phyloP scores from a whole-genome alignment of 2,888 invertebrate species.

The Drosophila birchii region DNA sequence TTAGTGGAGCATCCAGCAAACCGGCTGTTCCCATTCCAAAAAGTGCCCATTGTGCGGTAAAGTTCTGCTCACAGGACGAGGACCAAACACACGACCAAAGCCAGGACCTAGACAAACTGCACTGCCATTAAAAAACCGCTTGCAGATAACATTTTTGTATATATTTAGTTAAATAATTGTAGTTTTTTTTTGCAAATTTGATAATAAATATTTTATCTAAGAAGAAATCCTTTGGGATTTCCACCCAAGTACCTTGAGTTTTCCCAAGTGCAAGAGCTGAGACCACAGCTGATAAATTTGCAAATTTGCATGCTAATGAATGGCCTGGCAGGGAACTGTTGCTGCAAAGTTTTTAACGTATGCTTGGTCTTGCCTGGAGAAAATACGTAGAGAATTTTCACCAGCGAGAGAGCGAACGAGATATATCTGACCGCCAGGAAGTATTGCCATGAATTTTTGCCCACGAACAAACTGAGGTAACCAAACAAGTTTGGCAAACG shows the following conservation, averaged over 20 bases:
- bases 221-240: not conserved
- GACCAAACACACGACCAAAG: not conserved
- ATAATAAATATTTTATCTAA: no score
- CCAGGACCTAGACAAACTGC: conserved; percentile 1
- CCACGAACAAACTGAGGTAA: conserved; percentile 34
- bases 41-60: conserved; percentile 24
- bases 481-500: conserved; percentile 37
- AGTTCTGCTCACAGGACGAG: conserved; percentile 13
- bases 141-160: no score
- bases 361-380: conserved; percentile 20
- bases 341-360: conserved; percentile 48
- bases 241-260: not conserved
- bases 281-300: conserved; percentile 61
- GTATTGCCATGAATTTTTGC: conserved; percentile 1
- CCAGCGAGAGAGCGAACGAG: not conserved
- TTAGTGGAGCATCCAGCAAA: conserved; percentile 41
- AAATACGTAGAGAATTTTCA: conserved; percentile 2
- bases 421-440: conserved; percentile 20
- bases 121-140: not conserved
- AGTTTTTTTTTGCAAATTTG: no score
- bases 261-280: conserved; percentile 1
- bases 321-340: conserved; percentile 50
- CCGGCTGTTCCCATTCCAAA: conserved; percentile 23
- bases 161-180: no score
- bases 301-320: conserved; percentile 73